phyloP scores from a whole-genome alignment of 2,797 vertebrate genomes.

The Mus spretus region DNA sequence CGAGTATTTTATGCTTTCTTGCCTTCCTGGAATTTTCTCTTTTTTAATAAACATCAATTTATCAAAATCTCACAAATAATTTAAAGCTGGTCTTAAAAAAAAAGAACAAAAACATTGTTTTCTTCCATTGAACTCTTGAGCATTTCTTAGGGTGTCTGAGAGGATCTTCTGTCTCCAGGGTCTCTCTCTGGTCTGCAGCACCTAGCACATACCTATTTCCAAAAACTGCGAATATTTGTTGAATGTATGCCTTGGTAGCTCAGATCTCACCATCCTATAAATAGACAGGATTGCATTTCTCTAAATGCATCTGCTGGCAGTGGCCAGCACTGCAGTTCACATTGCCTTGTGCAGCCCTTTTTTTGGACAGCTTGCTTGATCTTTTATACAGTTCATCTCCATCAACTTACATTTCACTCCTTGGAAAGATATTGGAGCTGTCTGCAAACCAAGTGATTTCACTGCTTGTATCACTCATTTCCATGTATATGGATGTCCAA shows the following conservation, averaged over 20 bases:
- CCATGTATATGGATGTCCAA: constrained; percentile 58
- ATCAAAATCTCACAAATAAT: constrained; percentile 19
- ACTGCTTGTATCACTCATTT: constrained; percentile 54
- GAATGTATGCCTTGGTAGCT: constrained; percentile 27
- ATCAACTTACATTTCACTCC: constrained; percentile 63
- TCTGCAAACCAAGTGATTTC: constrained; percentile 65
- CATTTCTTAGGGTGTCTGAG: constrained; percentile 40
- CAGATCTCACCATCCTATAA: constrained; percentile 54
- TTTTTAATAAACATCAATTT: background rate
- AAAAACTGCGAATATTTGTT: constrained; percentile 41
- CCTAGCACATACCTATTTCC: constrained; percentile 9
- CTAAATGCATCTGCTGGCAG: constrained; percentile 48
- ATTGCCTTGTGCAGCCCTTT: constrained; percentile 40
- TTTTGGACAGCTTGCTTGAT: constrained; percentile 58
- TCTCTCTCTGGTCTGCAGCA: background rate
- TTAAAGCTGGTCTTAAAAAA: constrained; percentile 36
- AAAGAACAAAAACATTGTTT: background rate
- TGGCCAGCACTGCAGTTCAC: constrained; percentile 8
- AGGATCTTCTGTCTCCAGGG: background rate
- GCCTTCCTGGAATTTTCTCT: constrained; percentile 52
- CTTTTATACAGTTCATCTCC: constrained; percentile 52
- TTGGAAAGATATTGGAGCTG: constrained; percentile 59
- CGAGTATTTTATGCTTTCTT: background rate
- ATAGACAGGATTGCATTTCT: constrained; percentile 63
- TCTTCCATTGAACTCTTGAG: background rate